Conservation (phyloP, 1,140 invertebrate species). For the Tetragonula clypearis region DNA sequence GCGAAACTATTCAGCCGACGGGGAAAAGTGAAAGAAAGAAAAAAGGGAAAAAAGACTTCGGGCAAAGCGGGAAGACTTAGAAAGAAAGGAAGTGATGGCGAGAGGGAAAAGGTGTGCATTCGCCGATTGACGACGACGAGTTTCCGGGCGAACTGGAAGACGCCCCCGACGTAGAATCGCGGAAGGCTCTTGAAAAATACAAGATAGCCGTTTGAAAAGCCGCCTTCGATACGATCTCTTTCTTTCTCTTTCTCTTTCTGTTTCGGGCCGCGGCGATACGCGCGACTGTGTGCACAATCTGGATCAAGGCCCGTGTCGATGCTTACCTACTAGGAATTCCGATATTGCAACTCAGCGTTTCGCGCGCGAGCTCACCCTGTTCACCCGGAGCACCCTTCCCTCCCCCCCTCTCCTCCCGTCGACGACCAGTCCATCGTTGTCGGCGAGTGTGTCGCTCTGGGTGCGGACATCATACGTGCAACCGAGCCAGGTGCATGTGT, state of each 20-base stretch:
- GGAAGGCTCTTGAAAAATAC: constrained; percentile 16
- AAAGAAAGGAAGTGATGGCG: background rate
- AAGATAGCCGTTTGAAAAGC: constrained; percentile 29
- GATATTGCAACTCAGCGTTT: constrained; percentile 73
- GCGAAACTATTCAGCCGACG: too few relatives aligned
- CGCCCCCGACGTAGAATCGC: background rate
- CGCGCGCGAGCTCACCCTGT: constrained; percentile 45
- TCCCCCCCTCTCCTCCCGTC: background rate
- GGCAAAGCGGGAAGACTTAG: too few relatives aligned
- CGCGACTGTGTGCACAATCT: constrained; percentile 63
- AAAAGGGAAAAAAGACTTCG: background rate
- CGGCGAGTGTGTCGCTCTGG: background rate
- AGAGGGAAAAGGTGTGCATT: background rate
- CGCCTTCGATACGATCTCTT: constrained; percentile 20
- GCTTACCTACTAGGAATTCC: constrained; percentile 72
- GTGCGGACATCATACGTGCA: constrained; percentile 17
- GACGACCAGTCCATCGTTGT: background rate
- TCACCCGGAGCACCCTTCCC: constrained; percentile 30
- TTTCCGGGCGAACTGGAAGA: background rate
- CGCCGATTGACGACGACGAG: background rate
- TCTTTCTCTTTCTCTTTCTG: background rate
- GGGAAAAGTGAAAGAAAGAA: background rate
- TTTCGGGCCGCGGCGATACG: constrained; percentile 1
- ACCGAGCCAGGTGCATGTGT: constrained; percentile 27
- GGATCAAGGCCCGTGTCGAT: constrained; percentile 75